A percentile compares a stretch with the other conserved stretches of the same genome.
phyloP scores from a whole-genome alignment of 2,888 invertebrate genomes.

The Anaspis maculata region DNA sequence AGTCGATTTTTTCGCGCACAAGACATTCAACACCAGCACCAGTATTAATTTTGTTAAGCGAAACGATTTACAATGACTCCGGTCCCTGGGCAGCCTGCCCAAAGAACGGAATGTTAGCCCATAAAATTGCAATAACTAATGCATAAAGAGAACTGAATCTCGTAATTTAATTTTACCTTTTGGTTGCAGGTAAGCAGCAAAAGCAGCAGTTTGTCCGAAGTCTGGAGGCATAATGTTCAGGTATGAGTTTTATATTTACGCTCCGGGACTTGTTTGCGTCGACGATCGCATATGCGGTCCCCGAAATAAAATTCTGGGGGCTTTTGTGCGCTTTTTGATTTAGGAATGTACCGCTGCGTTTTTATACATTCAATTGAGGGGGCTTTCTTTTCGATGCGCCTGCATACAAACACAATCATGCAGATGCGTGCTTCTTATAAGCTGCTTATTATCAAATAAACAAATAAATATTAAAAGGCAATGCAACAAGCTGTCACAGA shows the following conservation, averaged over 20 bases:
- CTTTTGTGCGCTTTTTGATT: constrained; percentile 10
- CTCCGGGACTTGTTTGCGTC: constrained; percentile 9
- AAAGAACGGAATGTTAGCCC: constrained; percentile 27
- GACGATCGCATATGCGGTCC: constrained; percentile 2
- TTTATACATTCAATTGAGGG: not conserved
- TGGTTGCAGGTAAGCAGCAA: constrained; percentile 23
- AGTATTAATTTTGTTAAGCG: constrained; percentile 30
- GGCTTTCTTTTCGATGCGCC: not conserved
- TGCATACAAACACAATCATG: not conserved
- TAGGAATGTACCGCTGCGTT: constrained; percentile 1
- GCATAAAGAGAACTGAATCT: constrained; percentile 28
- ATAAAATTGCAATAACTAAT: constrained; percentile 34
- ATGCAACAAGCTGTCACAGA: constrained; percentile 3
- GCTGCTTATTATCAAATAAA: constrained; percentile 1
- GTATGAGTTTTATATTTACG: constrained; percentile 11
- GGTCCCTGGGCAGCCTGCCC: constrained; percentile 22
- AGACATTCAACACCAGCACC: constrained; percentile 18
- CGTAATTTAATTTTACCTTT: constrained; percentile 30
- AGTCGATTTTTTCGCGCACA: constrained; percentile 17
- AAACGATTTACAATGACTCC: constrained; percentile 28
- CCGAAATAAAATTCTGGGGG: no score
- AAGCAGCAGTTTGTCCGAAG: constrained; percentile 13
- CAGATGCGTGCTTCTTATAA: not conserved
- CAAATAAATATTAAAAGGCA: constrained; percentile 5
- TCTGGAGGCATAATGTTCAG: constrained; percentile 8